Evolutionary conservation across 2,113 vertebrate species (phyloP).

Genomic region (Beaufortia kweichowensis): DNA sequence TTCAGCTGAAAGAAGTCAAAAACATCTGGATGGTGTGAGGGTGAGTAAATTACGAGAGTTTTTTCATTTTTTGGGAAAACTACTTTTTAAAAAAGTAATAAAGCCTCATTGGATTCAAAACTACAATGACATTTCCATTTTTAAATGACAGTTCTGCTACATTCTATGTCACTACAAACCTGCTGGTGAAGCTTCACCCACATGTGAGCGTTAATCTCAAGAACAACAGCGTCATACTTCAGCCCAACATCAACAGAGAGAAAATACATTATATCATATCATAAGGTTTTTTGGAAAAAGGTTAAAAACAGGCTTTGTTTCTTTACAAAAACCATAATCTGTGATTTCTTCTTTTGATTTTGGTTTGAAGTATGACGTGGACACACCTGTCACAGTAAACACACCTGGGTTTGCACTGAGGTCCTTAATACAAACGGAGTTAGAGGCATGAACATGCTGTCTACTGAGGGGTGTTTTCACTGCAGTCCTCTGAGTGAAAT

Average conservation of each 20-base stretch:
- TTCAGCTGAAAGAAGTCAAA: too few relatives aligned
- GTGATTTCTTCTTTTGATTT: too few relatives aligned
- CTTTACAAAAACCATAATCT: too few relatives aligned
- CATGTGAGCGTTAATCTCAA: not conserved
- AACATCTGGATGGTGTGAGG: too few relatives aligned
- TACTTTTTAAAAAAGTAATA: too few relatives aligned
- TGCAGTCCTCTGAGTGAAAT: slow-evolving; percentile 6
- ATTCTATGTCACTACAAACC: slow-evolving; percentile 40
- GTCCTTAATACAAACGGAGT: not conserved
- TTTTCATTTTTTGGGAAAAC: too few relatives aligned
- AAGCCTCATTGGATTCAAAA: not conserved
- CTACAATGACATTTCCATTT: not conserved
- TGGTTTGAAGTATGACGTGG: too few relatives aligned
- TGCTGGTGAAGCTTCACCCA: not conserved
- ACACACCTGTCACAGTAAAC: too few relatives aligned
- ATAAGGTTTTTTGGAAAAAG: too few relatives aligned
- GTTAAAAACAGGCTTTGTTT: too few relatives aligned
- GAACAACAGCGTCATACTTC: not conserved
- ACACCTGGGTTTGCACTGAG: not conserved
- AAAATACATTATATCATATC: not conserved
- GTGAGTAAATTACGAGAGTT: too few relatives aligned
- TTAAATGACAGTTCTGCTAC: slow-evolving; percentile 35
- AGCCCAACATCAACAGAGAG: not conserved
- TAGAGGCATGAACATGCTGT: not conserved
- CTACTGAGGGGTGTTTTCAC: slow-evolving; percentile 22